Conservation (phyloP, 2,113 vertebrate species). For the Notarius lentiginosus region DNA sequence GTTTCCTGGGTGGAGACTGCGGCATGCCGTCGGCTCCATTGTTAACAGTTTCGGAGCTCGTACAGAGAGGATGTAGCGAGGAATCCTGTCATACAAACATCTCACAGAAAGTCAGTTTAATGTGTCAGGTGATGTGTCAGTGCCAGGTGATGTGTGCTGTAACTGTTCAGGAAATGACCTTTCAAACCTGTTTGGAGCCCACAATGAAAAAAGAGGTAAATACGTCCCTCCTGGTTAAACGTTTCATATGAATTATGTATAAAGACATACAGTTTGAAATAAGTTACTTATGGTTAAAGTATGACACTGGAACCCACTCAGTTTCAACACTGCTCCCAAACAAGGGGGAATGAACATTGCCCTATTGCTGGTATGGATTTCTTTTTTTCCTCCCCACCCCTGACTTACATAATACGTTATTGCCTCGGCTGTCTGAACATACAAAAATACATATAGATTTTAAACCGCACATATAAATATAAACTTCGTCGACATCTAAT, state of each 20-base stretch:
- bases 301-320: background rate
- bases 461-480: conserved; percentile 5
- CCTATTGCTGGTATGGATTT: conserved; percentile 56
- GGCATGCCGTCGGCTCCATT: conserved; percentile 40
- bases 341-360: conserved; percentile 17
- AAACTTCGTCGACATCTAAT: conserved; percentile 44
- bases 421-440: conserved; percentile 46
- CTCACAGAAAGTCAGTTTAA: conserved; percentile 28
- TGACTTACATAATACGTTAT: conserved; percentile 54
- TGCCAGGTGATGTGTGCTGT: conserved; percentile 31
- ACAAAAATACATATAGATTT: conserved; percentile 55
- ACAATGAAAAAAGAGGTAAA: background rate
- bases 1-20: conserved; percentile 51
- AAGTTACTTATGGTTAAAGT: conserved; percentile 11
- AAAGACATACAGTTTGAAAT: background rate
- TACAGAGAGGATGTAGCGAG: conserved; percentile 52
- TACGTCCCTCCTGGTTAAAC: background rate
- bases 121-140: conserved; percentile 28
- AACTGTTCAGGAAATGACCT: conserved; percentile 40
- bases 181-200: conserved; percentile 16
- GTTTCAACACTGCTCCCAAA: background rate
- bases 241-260: background rate
- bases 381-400: background rate
- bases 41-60: conserved; percentile 37
- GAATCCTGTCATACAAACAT: conserved; percentile 29